Evolutionary conservation across 2,888 invertebrate species (phyloP).

Genomic region (Notocelia uddmanniana): DNA sequence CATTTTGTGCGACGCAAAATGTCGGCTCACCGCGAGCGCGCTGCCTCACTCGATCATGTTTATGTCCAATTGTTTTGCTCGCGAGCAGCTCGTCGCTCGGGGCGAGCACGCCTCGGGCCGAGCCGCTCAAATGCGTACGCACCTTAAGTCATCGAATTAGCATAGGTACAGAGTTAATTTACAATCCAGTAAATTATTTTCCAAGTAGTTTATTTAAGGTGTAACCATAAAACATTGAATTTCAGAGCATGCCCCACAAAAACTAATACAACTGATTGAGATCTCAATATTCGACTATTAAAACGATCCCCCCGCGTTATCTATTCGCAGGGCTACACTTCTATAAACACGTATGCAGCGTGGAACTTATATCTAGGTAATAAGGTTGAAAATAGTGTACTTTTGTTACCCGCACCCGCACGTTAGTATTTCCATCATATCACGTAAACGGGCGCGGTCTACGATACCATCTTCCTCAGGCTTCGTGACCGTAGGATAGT

Average conservation of each 20-base stretch:
- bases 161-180: background rate
- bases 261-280: conserved; percentile 35
- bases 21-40: no score
- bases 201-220: background rate
- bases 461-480: conserved; percentile 82
- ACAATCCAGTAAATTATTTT: background rate
- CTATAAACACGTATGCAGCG: background rate
- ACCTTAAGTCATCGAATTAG: background rate
- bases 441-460: conserved; percentile 71
- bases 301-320: conserved; percentile 54
- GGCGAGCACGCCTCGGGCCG: no score
- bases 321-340: conserved; percentile 56
- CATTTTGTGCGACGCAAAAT: no score
- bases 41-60: no score
- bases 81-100: no score
- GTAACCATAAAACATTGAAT: conserved; percentile 2
- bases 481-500: conserved; percentile 52
- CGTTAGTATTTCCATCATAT: conserved; percentile 66
- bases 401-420: conserved; percentile 51
- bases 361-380: background rate
- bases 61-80: no score
- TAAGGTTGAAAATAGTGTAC: background rate
- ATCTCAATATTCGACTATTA: conserved; percentile 45
- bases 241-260: conserved; percentile 24
- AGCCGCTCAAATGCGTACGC: no score